phyloP scores from a whole-genome alignment of 1,140 invertebrate species.

The Drosophila takahashii region DNA sequence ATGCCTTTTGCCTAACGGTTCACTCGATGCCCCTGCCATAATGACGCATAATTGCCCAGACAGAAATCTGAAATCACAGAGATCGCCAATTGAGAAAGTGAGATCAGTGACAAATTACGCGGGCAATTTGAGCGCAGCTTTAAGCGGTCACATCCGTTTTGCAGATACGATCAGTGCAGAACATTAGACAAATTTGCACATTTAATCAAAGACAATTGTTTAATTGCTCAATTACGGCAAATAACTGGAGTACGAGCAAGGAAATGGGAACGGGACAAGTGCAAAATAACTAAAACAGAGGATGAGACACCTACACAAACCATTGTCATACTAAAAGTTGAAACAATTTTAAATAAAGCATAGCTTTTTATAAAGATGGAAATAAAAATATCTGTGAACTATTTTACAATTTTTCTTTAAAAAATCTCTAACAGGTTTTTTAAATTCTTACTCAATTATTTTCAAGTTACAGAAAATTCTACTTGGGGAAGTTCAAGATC shows the following conservation, averaged over 20 bases:
- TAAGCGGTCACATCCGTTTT: conserved; percentile 68
- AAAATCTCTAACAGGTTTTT: too few species aligned
- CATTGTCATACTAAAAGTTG: neutral
- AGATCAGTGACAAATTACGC: conserved; percentile 66
- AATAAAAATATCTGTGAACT: too few species aligned
- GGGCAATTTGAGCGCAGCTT: conserved; percentile 52
- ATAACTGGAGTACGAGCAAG: conserved; percentile 42
- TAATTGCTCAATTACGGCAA: conserved; percentile 60
- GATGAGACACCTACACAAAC: conserved; percentile 8
- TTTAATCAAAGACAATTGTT: conserved; percentile 76
- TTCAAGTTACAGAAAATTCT: neutral
- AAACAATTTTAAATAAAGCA: neutral
- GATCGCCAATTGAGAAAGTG: conserved; percentile 41
- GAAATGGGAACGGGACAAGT: conserved; percentile 8
- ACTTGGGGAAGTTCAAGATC: neutral
- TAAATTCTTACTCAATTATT: neutral
- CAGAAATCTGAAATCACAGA: conserved; percentile 26
- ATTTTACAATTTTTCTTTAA: neutral
- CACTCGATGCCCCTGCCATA: conserved; percentile 9
- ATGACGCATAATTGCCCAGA: conserved; percentile 51
- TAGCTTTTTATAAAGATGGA: too few species aligned
- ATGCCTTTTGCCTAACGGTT: conserved; percentile 20
- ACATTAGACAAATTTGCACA: conserved; percentile 80
- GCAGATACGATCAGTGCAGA: conserved; percentile 29
- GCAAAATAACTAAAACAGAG: neutral